These are phyloP conservation scores for Oppia nitens DNA, from an alignment of 1,140 invertebrate species.

Conservation along the genomic window DNA sequence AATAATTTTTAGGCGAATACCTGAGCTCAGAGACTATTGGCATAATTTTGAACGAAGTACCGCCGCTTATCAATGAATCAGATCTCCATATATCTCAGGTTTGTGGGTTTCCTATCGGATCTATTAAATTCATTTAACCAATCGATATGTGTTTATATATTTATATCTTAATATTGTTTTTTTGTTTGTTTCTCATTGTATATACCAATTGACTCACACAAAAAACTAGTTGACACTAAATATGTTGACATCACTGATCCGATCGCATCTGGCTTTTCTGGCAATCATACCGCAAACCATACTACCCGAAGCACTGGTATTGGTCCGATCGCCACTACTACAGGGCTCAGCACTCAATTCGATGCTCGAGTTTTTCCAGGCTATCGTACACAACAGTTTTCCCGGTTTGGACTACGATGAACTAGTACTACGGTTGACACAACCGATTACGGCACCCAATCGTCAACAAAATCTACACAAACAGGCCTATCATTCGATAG, in stretches of 20 bases:
- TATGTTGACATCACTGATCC: slow-evolving; percentile 33
- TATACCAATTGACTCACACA: too few relatives aligned
- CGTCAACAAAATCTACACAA: slow-evolving; percentile 28
- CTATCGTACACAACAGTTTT: slow-evolving; percentile 59
- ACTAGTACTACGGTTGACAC: slow-evolving; percentile 39
- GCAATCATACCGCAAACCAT: slow-evolving; percentile 35
- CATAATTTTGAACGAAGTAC: slow-evolving; percentile 63
- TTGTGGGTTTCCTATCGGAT: background rate
- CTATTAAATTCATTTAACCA: background rate
- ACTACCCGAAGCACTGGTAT: slow-evolving; percentile 63
- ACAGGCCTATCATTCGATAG: slow-evolving; percentile 70
- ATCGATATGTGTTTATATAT: too few relatives aligned
- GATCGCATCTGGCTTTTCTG: slow-evolving; percentile 31
- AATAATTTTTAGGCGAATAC: slow-evolving; percentile 26
- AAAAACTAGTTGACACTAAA: slow-evolving; percentile 32
- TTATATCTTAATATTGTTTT: too few relatives aligned
- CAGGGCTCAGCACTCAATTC: slow-evolving; percentile 66
- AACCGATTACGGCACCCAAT: slow-evolving; percentile 33
- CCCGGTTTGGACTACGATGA: slow-evolving; percentile 61
- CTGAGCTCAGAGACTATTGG: slow-evolving; percentile 51
- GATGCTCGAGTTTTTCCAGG: slow-evolving; percentile 77
- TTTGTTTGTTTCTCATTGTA: too few relatives aligned
- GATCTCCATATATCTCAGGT: slow-evolving; percentile 74
- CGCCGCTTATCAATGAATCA: slow-evolving; percentile 72
- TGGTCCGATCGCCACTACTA: slow-evolving; percentile 77